Conservation (phyloP, 2,888 invertebrate genomes). For the Ferrisia virgata region DNA sequence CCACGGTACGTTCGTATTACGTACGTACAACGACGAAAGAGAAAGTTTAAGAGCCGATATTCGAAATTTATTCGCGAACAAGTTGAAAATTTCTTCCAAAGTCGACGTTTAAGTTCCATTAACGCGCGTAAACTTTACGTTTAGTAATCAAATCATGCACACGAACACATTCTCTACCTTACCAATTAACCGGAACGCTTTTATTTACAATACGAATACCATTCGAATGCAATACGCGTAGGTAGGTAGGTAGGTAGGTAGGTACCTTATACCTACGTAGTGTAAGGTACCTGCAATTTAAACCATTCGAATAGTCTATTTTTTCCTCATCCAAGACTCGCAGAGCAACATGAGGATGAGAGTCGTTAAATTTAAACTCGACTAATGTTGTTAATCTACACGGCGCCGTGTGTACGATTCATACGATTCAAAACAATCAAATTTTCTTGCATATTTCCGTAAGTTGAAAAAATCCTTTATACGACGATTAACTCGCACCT, state of each 20-base stretch:
- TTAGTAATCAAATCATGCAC: conserved; percentile 19
- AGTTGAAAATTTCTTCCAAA: conserved; percentile 7
- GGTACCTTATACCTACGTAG: not conserved
- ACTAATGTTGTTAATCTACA: not conserved
- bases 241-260: not conserved
- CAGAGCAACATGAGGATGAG: not conserved
- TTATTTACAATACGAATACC: conserved; percentile 1
- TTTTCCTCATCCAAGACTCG: not conserved
- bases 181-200: conserved; percentile 21
- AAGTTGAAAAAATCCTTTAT: not conserved
- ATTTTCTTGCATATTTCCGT: not conserved
- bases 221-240: not conserved
- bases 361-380: not conserved
- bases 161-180: conserved; percentile 5
- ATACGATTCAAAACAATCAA: not conserved
- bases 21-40: not conserved
- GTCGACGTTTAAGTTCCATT: conserved; percentile 16
- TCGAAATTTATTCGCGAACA: not conserved
- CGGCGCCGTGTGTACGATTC: not conserved
- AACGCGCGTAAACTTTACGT: conserved; percentile 1
- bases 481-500: not conserved
- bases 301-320: not conserved
- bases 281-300: not conserved
- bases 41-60: not conserved
- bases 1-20: not conserved